Conservation (phyloP, 1,140 invertebrate species). For the Heterodera schachtii region DNA sequence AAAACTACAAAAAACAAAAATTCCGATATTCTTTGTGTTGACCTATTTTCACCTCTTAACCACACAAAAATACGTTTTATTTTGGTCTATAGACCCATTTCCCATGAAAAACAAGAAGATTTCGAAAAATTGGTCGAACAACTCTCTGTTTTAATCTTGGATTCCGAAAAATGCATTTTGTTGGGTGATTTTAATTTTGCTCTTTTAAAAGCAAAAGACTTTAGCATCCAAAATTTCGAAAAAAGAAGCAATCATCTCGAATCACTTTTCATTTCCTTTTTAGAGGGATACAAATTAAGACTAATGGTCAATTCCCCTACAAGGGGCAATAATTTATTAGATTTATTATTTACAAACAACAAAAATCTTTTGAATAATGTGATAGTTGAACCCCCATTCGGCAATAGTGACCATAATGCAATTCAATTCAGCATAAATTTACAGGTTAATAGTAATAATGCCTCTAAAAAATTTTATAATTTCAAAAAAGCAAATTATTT, state of each 20-base stretch:
- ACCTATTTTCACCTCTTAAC: background rate
- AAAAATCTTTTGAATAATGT: background rate
- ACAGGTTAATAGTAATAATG: constrained; percentile 3
- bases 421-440: background rate
- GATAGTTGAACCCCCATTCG: background rate
- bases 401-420: constrained; percentile 3
- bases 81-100: background rate
- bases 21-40: constrained; percentile 3
- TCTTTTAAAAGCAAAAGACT: background rate
- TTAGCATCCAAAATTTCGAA: too few species aligned
- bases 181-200: constrained; percentile 12
- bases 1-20: background rate
- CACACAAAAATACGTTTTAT: constrained; percentile 2
- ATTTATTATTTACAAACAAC: constrained; percentile 2
- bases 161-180: background rate
- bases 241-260: background rate
- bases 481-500: constrained; percentile 9
- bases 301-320: background rate
- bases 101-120: constrained; percentile 4
- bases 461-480: too few species aligned
- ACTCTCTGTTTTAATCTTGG: background rate
- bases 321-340: background rate
- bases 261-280: background rate
- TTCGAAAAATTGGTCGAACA: background rate
- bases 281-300: background rate